Percentiles rank a stretch among this genome's conserved stretches.
These are phyloP conservation scores for Stenichneumon culpator DNA, from an alignment of 2,888 invertebrate genomes.

Conservation along the genomic window DNA sequence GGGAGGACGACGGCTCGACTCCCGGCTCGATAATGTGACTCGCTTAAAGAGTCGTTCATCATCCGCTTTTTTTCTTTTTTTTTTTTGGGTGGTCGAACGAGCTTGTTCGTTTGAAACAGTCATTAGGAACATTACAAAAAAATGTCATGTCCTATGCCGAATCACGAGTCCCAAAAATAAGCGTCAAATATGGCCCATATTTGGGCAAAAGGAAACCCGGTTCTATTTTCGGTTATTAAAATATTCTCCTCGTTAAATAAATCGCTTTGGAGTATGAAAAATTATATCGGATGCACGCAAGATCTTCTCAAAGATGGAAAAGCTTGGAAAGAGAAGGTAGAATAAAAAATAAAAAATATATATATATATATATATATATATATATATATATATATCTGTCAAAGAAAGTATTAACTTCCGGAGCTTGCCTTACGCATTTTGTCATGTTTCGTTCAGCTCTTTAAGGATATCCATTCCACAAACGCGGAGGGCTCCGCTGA, in stretches of 20 bases:
- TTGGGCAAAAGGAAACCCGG: neutral
- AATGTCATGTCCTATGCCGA: constrained; percentile 27
- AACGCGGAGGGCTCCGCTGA: no score
- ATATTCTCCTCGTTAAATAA: neutral
- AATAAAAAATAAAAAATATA: no score
- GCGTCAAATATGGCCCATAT: neutral
- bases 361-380: no score
- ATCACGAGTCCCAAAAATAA: constrained; percentile 1
- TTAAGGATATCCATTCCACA: no score
- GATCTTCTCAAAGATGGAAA: neutral
- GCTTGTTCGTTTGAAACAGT: neutral
- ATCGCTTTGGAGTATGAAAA: no score
- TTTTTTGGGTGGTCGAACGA: constrained; percentile 24
- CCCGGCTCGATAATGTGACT: constrained; percentile 60
- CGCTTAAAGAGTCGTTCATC: constrained; percentile 59
- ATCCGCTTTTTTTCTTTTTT: constrained; percentile 17
- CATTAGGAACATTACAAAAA: constrained; percentile 8
- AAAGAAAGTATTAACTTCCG: no score
- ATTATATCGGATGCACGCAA: neutral
- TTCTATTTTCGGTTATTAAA: neutral
- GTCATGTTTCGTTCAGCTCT: no score
- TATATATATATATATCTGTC: no score
- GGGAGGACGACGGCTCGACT: constrained; percentile 43
- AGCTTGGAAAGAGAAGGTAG: neutral
- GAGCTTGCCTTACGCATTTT: no score